These are phyloP conservation scores for Aphelenchoides avenae DNA, from an alignment of 1,140 invertebrate species.

Conservation along the genomic window DNA sequence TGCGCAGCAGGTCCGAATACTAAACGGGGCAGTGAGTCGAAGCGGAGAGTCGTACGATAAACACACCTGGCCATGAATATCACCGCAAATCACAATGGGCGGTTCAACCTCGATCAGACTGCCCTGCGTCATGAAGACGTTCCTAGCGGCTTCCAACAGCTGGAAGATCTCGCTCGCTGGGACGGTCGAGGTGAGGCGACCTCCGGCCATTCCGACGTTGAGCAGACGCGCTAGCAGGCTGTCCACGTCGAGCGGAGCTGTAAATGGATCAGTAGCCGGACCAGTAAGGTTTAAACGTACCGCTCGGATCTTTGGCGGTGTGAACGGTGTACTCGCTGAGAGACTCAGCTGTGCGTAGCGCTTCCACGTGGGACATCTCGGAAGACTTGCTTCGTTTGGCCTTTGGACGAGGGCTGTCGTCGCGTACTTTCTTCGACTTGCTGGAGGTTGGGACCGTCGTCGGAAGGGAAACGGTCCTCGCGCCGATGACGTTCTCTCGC, in stretches of 20 bases:
- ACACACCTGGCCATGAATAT: constrained; percentile 65
- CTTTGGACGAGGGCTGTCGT: too few relatives aligned
- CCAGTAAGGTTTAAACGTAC: too few relatives aligned
- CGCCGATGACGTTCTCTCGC: too few relatives aligned
- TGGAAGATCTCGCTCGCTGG: constrained; percentile 28
- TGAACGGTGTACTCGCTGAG: too few relatives aligned
- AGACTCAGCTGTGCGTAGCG: too few relatives aligned
- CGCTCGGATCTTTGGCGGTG: too few relatives aligned
- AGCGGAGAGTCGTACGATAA: constrained; percentile 79
- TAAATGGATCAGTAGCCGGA: too few relatives aligned
- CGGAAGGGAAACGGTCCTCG: too few relatives aligned
- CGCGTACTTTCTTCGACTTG: too few relatives aligned
- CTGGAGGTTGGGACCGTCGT: too few relatives aligned
- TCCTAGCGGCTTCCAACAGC: constrained; percentile 62
- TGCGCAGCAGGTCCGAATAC: constrained; percentile 58
- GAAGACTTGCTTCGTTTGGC: too few relatives aligned
- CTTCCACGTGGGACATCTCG: too few relatives aligned
- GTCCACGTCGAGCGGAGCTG: constrained; percentile 45
- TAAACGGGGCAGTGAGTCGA: constrained; percentile 88
- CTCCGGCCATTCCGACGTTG: constrained; percentile 41
- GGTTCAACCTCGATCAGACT: constrained; percentile 45
- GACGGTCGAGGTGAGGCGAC: constrained; percentile 36
- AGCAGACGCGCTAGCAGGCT: constrained; percentile 35
- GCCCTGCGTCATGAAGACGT: constrained; percentile 48
- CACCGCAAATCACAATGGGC: constrained; percentile 62